Conservation (phyloP, 2,888 invertebrate genomes). For the Agriopis leucophaearia region DNA sequence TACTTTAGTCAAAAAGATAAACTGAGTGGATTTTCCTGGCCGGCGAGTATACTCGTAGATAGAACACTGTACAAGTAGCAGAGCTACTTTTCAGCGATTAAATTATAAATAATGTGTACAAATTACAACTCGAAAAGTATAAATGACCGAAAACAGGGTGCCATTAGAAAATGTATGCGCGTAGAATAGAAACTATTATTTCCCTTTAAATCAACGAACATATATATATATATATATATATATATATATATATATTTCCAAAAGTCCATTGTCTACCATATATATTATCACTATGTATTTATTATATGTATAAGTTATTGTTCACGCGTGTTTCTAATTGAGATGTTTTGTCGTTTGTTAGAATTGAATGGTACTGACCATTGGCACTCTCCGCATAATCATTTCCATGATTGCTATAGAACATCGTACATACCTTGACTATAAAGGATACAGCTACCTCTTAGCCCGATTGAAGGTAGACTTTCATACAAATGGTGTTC, state of each 20-base stretch:
- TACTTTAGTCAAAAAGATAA: neutral
- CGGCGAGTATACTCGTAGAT: neutral
- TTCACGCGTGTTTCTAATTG: neutral
- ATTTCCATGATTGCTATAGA: neutral
- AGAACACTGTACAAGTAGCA: neutral
- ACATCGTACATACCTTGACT: neutral
- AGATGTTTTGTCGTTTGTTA: neutral
- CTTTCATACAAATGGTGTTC: neutral
- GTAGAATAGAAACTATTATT: slow-evolving; percentile 1
- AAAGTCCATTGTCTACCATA: neutral
- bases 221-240: too few relatives aligned
- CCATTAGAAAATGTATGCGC: slow-evolving; percentile 11
- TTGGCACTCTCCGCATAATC: neutral
- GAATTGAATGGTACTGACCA: neutral
- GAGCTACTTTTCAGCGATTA: neutral
- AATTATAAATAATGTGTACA: neutral
- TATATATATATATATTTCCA: too few relatives aligned
- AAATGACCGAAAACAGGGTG: slow-evolving; percentile 9
- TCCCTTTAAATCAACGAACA: slow-evolving; percentile 10
- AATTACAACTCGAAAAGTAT: neutral
- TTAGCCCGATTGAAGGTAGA: neutral
- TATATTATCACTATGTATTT: neutral
- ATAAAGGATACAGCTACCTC: neutral
- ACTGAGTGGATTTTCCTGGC: neutral
- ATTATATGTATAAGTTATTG: neutral